Evolutionary conservation across 2,113 vertebrate genomes (phyloP), one percentile per base, ranked within the genome.

Genomic region (Miniopterus natalensis): DNA sequence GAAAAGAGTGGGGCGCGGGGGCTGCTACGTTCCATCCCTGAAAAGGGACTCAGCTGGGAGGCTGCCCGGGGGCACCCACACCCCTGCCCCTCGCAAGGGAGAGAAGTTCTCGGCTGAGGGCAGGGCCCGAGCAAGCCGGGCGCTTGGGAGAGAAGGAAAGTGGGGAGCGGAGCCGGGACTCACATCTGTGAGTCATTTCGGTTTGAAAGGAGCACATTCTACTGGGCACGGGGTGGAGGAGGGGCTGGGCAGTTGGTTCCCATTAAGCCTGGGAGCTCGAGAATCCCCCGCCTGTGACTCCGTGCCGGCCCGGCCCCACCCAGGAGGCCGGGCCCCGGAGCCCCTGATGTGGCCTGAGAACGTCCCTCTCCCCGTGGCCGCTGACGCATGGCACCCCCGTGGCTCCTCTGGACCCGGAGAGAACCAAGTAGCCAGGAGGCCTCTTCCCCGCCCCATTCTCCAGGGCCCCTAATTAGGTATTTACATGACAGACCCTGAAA

Each of bases 131-230:
- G 75, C 36, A 14, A 29, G 27, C 47, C 0, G 0, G 25, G 20
- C 59, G 89, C 18, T 61, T 36, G 18, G 86, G 70, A 68, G 74
- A 73, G 90, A 45, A 77, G 87, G 45, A 73, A 78, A 78, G 77
- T 29, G 65, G 75, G 92, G 65, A 59, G 6, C 65, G 92, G 65
- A 59, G 6, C 65, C 1, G 15, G 13, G 31, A 65, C 57, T 45
- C 84, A 65, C 97, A 97, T 87, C 63, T 95, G 97, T 59, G 95
- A 95, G 59, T 90, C 92, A 88, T 96, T 96, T 93, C 55, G 36
- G 79, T n/a, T 53, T 78, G 79, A 93, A 88, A 83, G 18, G 40
- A 79, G 36, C 87, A 57, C 31, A 15, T 40, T 68, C 36, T 61
- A 84, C 49, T n/a, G 79, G 86, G 92, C 77, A n/a, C 1, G 27